Evolutionary conservation across 2,888 invertebrate species (phyloP).

Genomic region (Anorthoa munda): DNA sequence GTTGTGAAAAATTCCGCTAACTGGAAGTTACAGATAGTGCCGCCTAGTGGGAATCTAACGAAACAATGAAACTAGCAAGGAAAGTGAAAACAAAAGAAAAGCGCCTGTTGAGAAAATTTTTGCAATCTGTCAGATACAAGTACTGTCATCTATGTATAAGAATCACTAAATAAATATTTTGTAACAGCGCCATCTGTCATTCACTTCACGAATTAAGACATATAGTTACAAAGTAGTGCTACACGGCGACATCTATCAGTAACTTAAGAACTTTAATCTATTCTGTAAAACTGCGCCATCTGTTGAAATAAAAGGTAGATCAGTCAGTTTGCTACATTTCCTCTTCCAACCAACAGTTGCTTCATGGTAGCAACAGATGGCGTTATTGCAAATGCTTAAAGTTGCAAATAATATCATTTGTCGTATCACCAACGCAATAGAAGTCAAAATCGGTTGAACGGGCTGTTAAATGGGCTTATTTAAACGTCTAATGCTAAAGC

Average conservation of each 20-base stretch:
- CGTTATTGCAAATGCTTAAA: not conserved
- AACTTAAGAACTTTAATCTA: not conserved
- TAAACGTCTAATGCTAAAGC: no score
- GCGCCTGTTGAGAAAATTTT: not conserved
- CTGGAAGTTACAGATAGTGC: not conserved
- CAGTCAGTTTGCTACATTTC: rapidly evolving
- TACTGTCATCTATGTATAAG: not conserved
- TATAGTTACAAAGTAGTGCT: not conserved
- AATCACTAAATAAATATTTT: not conserved
- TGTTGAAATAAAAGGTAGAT: not conserved
- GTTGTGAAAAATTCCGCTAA: not conserved
- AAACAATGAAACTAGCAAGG: not conserved
- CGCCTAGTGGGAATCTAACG: slow-evolving; percentile 6
- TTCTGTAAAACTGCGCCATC: not conserved
- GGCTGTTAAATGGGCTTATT: no score
- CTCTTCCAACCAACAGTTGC: not conserved
- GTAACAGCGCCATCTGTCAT: slow-evolving; percentile 33
- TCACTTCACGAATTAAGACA: not conserved
- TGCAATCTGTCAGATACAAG: not conserved
- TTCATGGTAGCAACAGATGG: slow-evolving; percentile 40
- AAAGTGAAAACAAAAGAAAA: not conserved
- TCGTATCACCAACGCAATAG: no score
- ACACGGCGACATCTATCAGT: slow-evolving; percentile 12
- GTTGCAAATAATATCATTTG: no score
- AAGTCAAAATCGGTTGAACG: no score